phyloP scores from a whole-genome alignment of 2,797 vertebrate species.

The Enteromius trimaculatus region DNA sequence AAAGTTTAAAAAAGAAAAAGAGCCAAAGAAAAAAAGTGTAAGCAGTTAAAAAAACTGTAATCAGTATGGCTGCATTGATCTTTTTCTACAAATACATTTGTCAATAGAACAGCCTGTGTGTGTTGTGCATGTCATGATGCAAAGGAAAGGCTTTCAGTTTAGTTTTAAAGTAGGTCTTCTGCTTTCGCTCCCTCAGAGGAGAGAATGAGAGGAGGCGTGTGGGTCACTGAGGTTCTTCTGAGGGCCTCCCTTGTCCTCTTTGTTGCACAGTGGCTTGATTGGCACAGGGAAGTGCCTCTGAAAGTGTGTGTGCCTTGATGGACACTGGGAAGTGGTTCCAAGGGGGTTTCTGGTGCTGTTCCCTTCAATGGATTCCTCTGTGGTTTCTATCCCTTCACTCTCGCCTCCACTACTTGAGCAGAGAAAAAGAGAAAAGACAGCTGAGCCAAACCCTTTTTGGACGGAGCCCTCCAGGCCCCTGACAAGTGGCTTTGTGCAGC shows the following conservation, averaged over 20 bases:
- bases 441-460: slow-evolving; percentile 38
- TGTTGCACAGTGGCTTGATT: slow-evolving; percentile 38
- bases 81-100: background rate
- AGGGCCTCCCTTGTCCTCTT: slow-evolving; percentile 25
- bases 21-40: background rate
- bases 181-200: background rate
- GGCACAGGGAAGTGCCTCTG: slow-evolving; percentile 35
- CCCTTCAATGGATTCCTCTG: slow-evolving; percentile 53
- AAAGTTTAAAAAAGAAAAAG: background rate
- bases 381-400: slow-evolving; percentile 20
- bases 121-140: background rate
- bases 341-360: slow-evolving; percentile 8
- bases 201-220: background rate
- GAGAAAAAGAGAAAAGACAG: slow-evolving; percentile 39
- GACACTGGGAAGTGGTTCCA: slow-evolving; percentile 54
- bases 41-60: no score
- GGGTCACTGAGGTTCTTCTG: slow-evolving; percentile 34
- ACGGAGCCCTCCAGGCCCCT: slow-evolving; percentile 39
- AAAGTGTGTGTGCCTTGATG: slow-evolving; percentile 35
- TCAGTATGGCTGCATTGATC: background rate
- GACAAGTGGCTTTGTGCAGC: slow-evolving; percentile 61
- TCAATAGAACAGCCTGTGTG: background rate
- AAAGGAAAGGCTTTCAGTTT: background rate
- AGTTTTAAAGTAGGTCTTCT: background rate
- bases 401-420: slow-evolving; percentile 27